Evolutionary conservation across 2,797 vertebrate species (phyloP).

Genomic region (Serranus cabrilla): DNA sequence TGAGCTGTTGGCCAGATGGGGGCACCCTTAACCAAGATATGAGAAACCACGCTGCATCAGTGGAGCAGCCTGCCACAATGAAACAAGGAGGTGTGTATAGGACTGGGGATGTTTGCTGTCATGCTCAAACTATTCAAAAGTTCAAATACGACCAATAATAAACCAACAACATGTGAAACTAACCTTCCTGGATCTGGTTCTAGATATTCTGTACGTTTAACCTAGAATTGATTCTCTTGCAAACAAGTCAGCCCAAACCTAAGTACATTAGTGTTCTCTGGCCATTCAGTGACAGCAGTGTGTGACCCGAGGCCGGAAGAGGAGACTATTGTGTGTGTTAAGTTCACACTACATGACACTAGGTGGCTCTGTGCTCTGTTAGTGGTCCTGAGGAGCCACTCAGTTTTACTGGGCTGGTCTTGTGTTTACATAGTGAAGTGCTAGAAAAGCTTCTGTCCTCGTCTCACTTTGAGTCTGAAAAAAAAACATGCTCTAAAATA

Average conservation of each 20-base stretch:
- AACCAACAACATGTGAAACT: too few species aligned
- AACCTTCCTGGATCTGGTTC: not conserved
- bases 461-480: not conserved
- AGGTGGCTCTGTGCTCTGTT: conserved; percentile 75
- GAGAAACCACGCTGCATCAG: conserved; percentile 47
- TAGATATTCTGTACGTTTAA: not conserved
- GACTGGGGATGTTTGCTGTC: conserved; percentile 19
- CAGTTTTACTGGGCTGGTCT: conserved; percentile 41
- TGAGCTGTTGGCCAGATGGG: conserved; percentile 84
- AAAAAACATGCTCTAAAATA: not conserved
- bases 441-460: conserved; percentile 3
- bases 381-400: conserved; percentile 55
- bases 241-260: not conserved
- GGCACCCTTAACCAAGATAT: conserved; percentile 89
- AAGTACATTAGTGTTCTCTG: conserved; percentile 19
- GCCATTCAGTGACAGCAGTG: conserved; percentile 12
- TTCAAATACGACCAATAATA: conserved; percentile 1
- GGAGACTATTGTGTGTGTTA: conserved; percentile 17
- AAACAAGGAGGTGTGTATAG: conserved; percentile 28
- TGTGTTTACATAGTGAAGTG: conserved; percentile 45
- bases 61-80: conserved; percentile 31
- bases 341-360: conserved; percentile 60
- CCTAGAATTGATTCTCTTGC: not conserved
- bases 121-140: conserved; percentile 30
- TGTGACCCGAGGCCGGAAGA: conserved; percentile 14